phyloP scores from a whole-genome alignment of 35 echinoderm and acorn worm genomes.

The Ptychodera flava region DNA sequence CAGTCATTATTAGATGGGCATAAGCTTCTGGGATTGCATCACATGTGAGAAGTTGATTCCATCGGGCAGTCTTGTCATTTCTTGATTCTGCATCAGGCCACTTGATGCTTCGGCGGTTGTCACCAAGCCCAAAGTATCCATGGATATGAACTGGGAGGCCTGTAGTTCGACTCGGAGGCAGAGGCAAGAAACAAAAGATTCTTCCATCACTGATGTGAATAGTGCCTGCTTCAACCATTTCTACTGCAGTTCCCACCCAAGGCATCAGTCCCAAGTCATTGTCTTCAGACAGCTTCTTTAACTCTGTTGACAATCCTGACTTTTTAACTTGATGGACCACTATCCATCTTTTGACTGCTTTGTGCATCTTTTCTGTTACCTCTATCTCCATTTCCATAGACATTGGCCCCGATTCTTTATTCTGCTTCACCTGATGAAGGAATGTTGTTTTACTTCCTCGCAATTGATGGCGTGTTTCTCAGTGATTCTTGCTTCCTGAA shows the following conservation, averaged over 20 bases:
- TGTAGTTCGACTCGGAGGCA: constrained; percentile 50
- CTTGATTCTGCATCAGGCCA: constrained; percentile 74
- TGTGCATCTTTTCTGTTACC: background rate
- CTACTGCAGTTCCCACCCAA: constrained; percentile 76
- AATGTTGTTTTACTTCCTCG: background rate
- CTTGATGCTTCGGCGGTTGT: constrained; percentile 64
- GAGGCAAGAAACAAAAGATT: constrained; percentile 87
- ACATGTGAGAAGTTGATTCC: constrained; percentile 65
- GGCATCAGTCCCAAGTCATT: constrained; percentile 30
- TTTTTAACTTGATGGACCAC: background rate
- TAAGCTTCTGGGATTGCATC: constrained; percentile 69
- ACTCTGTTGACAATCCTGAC: background rate
- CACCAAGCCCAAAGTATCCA: constrained; percentile 81
- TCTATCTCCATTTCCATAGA: background rate
- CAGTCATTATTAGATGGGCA: constrained; percentile 10
- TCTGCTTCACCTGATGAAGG: background rate
- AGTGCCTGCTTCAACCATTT: background rate
- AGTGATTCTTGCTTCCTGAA: background rate
- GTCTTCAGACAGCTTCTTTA: constrained; percentile 9
- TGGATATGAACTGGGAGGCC: constrained; percentile 95
- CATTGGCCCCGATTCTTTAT: background rate
- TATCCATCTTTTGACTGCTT: background rate
- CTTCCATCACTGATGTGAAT: constrained; percentile 15
- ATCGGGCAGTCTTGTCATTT: constrained; percentile 44
- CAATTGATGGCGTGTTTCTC: background rate